Percentiles rank a stretch among this genome's conserved stretches.
Conservation (phyloP, 2,888 invertebrate genomes). For the Therioaphis trifolii region DNA sequence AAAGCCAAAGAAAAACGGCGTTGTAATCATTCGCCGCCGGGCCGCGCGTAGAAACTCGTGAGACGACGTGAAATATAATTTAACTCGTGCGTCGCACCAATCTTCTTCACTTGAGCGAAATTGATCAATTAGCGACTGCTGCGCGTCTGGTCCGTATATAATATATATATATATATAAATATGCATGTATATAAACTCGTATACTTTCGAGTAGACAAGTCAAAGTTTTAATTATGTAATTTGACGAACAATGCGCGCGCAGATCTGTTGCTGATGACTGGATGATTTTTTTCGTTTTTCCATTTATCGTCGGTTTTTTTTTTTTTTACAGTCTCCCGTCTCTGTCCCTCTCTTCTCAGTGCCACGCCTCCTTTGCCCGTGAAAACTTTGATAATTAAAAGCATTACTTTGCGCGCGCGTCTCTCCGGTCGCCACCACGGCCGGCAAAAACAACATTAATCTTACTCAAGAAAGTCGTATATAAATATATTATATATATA, state of each 20-base stretch:
- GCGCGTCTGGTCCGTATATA: too few species aligned
- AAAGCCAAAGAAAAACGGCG: too few species aligned
- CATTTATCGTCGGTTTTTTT: not conserved
- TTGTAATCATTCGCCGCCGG: too few species aligned
- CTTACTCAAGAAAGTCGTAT: conserved; percentile 19
- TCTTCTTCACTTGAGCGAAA: too few species aligned
- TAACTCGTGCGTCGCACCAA: too few species aligned
- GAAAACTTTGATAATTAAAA: conserved; percentile 23
- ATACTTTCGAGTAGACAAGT: not conserved
- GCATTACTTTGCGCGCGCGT: not conserved
- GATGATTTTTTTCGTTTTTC: not conserved
- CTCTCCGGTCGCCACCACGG: too few species aligned
- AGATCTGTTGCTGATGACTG: too few species aligned
- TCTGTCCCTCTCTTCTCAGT: not conserved
- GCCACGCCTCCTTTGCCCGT: not conserved
- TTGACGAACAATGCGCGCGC: not conserved
- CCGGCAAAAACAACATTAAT: conserved; percentile 21
- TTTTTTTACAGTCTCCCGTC: not conserved
- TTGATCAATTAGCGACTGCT: too few species aligned
- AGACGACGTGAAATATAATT: too few species aligned
- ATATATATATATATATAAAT: too few species aligned
- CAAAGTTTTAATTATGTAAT: not conserved
- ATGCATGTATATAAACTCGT: too few species aligned
- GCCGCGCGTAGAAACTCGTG: too few species aligned
- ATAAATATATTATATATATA: not conserved